Conservation (phyloP, 2,888 invertebrate genomes). For the Xanthia togata region DNA sequence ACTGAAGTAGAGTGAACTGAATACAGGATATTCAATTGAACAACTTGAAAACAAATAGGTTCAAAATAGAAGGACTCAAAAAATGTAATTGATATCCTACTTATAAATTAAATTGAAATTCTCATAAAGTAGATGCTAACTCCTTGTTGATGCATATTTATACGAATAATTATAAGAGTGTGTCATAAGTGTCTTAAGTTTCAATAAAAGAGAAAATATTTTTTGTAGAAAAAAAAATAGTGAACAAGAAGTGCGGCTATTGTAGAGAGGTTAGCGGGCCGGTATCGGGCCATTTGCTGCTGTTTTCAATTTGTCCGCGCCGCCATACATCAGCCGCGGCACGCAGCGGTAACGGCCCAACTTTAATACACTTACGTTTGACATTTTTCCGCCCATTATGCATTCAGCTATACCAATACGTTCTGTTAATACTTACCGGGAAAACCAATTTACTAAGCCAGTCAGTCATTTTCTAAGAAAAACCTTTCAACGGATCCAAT, state of each 20-base stretch:
- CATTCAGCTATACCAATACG: conserved; percentile 84
- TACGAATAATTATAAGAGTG: neutral
- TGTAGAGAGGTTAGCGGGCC: conserved; percentile 73
- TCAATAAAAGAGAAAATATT: neutral
- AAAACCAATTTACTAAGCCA: conserved; percentile 73
- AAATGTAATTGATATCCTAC: fast-evolving
- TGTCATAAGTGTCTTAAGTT: neutral
- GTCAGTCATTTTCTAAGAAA: conserved; percentile 70
- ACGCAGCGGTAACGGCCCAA: conserved; percentile 80
- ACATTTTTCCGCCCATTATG: conserved; percentile 87
- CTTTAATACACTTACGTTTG: conserved; percentile 87
- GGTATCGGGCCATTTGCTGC: conserved; percentile 86
- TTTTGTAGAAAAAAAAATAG: conserved; percentile 7
- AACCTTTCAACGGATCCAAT: conserved; percentile 30
- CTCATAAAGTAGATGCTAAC: neutral
- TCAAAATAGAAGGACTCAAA: neutral
- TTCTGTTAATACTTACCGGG: conserved; percentile 78
- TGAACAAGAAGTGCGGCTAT: conserved; percentile 65
- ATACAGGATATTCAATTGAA: neutral
- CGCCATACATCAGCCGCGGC: conserved; percentile 85
- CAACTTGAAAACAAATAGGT: fast-evolving
- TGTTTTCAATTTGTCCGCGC: conserved; percentile 87
- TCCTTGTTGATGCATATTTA: neutral
- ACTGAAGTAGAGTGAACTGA: neutral
- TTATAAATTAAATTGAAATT: neutral